phyloP scores from a whole-genome alignment of 2,113 vertebrate species.

The Candoia aspera region DNA sequence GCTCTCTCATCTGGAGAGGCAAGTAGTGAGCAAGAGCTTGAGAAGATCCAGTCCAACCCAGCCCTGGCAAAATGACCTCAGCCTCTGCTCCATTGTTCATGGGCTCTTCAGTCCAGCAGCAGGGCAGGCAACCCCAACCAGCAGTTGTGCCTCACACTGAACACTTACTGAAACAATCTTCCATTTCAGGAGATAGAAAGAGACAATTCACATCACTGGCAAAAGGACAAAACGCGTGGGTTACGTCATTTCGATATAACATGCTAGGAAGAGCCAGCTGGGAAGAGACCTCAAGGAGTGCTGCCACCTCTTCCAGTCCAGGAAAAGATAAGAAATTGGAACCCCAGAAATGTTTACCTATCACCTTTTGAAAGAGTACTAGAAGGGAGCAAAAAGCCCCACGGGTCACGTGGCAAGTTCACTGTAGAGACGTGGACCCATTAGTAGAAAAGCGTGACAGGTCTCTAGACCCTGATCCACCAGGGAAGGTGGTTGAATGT shows the following conservation, averaged over 20 bases:
- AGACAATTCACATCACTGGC: neutral
- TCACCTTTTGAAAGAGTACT: neutral
- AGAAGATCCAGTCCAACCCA: neutral
- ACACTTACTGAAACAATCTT: neutral
- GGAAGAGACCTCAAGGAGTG: neutral
- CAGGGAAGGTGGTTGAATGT: neutral
- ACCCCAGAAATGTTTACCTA: neutral
- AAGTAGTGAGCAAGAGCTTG: neutral
- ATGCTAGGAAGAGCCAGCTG: neutral
- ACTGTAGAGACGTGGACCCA: neutral
- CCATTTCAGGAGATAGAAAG: neutral
- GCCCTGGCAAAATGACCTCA: neutral
- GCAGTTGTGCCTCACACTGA: neutral
- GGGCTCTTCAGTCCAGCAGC: neutral
- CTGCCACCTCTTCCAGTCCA: fast-evolving
- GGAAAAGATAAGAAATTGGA: neutral
- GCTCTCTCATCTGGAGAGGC: neutral
- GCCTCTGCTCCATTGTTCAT: neutral
- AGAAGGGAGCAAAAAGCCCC: neutral
- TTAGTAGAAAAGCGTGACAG: neutral
- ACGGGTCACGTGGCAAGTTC: neutral
- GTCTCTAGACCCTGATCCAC: neutral
- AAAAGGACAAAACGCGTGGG: neutral
- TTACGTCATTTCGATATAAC: neutral
- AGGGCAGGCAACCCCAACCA: neutral